A percentile compares a stretch with the other conserved stretches of the same genome.
Evolutionary conservation across 2,888 invertebrate genomes (phyloP).

Genomic region (Apamea crenata): DNA sequence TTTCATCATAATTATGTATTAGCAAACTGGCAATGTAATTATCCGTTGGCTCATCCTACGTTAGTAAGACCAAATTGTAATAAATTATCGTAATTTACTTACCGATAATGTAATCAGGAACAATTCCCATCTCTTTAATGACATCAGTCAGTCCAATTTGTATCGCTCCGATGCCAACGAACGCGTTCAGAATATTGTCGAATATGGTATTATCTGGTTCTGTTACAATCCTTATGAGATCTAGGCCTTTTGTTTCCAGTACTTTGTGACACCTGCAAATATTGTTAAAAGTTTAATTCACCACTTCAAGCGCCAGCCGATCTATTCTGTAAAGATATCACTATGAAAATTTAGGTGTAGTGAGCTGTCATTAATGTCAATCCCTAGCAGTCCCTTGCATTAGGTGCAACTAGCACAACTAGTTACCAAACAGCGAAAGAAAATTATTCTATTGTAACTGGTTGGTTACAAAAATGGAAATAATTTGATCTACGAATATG

Average conservation of each 20-base stretch:
- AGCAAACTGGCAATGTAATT: background rate
- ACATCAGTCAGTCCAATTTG: conserved; percentile 92
- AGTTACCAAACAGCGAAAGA: too few relatives aligned
- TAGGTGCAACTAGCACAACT: too few relatives aligned
- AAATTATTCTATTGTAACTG: too few relatives aligned
- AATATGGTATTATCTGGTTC: conserved; percentile 91
- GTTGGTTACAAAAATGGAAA: too few relatives aligned
- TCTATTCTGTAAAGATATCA: background rate
- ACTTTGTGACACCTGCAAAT: conserved; percentile 86
- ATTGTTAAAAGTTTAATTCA: background rate
- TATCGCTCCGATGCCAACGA: conserved; percentile 93
- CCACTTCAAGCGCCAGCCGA: background rate
- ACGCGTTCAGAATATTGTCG: conserved; percentile 92
- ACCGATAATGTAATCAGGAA: conserved; percentile 94
- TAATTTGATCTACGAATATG: too few relatives aligned
- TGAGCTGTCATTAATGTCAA: background rate
- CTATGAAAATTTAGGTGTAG: background rate
- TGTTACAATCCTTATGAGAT: conserved; percentile 91
- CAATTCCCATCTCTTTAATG: conserved; percentile 90
- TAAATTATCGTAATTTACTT: conserved; percentile 75
- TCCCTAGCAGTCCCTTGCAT: background rate
- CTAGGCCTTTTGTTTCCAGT: conserved; percentile 91
- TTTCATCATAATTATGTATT: too few relatives aligned
- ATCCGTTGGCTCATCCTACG: background rate
- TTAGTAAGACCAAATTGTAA: conserved; percentile 13